phyloP scores from a whole-genome alignment of 2,113 vertebrate species.

The Cynoglossus semilaevis region DNA sequence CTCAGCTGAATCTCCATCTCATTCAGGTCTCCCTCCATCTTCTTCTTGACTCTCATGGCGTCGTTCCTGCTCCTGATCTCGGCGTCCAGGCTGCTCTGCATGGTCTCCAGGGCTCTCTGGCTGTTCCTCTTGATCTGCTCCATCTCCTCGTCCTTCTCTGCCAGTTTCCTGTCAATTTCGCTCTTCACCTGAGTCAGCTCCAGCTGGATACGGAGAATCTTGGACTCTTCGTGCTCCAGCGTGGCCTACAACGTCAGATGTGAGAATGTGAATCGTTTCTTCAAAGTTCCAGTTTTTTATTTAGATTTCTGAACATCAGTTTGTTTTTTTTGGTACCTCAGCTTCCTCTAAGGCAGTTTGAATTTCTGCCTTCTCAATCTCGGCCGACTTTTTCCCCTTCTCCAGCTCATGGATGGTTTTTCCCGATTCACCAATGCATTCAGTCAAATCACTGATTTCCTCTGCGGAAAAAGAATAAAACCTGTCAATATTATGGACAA shows the following conservation, averaged over 20 bases:
- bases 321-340: constrained; percentile 57
- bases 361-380: constrained; percentile 85
- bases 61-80: constrained; percentile 76
- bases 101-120: constrained; percentile 70
- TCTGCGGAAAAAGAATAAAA: constrained; percentile 69
- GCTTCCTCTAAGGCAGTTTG: constrained; percentile 86
- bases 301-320: background rate
- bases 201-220: constrained; percentile 72
- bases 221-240: constrained; percentile 74
- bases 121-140: constrained; percentile 77
- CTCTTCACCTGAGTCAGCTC: constrained; percentile 73
- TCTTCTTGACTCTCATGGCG: constrained; percentile 75
- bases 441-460: constrained; percentile 75
- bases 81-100: constrained; percentile 73
- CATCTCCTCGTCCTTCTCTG: constrained; percentile 77
- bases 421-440: constrained; percentile 77
- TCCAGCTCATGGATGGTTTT: constrained; percentile 88
- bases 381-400: constrained; percentile 83
- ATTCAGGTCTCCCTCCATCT: constrained; percentile 78
- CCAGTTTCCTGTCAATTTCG: constrained; percentile 73
- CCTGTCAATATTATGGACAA: too few species aligned
- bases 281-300: background rate
- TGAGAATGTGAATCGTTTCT: too few species aligned
- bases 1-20: constrained; percentile 79
- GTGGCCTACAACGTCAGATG: constrained; percentile 42